phyloP scores from a whole-genome alignment of 2,888 invertebrate species.

The Ethmia dodecea region DNA sequence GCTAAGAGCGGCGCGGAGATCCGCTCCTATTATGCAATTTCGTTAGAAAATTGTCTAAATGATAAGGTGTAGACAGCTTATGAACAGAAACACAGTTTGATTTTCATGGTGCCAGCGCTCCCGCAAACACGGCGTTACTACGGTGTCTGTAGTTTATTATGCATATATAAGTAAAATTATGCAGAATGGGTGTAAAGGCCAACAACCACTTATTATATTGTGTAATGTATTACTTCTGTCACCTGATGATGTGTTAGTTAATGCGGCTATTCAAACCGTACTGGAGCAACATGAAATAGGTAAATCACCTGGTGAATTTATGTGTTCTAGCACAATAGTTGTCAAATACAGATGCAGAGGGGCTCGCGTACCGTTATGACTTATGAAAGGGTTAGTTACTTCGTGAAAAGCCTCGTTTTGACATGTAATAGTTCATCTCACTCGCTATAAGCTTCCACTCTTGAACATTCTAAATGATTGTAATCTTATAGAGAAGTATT shows the following conservation, averaged over 20 bases:
- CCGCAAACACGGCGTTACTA: no score
- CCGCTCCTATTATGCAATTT: conserved; percentile 52
- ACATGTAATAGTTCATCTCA: conserved; percentile 27
- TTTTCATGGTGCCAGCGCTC: background rate
- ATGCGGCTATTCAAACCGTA: conserved; percentile 10
- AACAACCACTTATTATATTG: conserved; percentile 1
- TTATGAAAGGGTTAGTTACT: conserved; percentile 17
- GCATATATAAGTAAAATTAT: conserved; percentile 1
- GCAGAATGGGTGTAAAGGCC: background rate
- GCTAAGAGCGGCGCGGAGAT: conserved; percentile 47
- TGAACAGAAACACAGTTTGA: conserved; percentile 4
- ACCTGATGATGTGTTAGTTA: conserved; percentile 13
- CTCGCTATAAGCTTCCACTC: conserved; percentile 12
- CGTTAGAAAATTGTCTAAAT: conserved; percentile 52
- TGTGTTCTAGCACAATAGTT: conserved; percentile 19
- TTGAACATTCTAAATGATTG: conserved; percentile 6
- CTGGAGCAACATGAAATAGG: conserved; percentile 11
- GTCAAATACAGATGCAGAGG: conserved; percentile 30
- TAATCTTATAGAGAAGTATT: no score
- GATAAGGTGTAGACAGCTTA: conserved; percentile 36
- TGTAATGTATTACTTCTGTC: conserved; percentile 7
- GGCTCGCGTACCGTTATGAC: conserved; percentile 21
- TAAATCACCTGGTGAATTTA: conserved; percentile 12
- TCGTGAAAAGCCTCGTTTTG: conserved; percentile 21
- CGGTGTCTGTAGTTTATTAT: background rate